Evolutionary conservation across 2,797 vertebrate species (phyloP).

Genomic region (Lepus townsendii): DNA sequence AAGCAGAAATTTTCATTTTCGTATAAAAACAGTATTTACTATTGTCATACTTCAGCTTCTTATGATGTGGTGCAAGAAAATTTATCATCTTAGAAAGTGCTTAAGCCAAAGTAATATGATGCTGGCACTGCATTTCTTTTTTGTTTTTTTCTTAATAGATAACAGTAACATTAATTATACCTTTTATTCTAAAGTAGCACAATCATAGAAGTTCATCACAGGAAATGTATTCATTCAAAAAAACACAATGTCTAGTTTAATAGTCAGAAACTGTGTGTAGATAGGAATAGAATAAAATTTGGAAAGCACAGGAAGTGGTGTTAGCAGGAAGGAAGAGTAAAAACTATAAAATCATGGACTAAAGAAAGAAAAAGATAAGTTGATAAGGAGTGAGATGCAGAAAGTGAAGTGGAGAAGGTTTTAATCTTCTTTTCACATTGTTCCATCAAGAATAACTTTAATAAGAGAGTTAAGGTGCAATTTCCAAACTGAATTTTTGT

Average conservation of each 20-base stretch:
- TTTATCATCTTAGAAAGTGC: constrained; percentile 81
- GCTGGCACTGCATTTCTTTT: constrained; percentile 68
- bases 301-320: constrained; percentile 74
- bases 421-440: constrained; percentile 51
- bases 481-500: constrained; percentile 63
- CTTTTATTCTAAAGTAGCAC: constrained; percentile 18
- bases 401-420: constrained; percentile 34
- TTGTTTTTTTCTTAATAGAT: constrained; percentile 81
- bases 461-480: constrained; percentile 7
- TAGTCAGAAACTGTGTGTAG: constrained; percentile 70
- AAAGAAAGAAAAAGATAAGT: not conserved
- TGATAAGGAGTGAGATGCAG: constrained; percentile 52
- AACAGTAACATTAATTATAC: not conserved
- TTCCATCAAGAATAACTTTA: constrained; percentile 51
- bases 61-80: constrained; percentile 77
- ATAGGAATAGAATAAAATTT: constrained; percentile 71
- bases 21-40: constrained; percentile 80
- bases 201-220: constrained; percentile 42
- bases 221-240: constrained; percentile 24
- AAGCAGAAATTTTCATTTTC: constrained; percentile 80
- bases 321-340: constrained; percentile 73
- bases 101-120: constrained; percentile 70
- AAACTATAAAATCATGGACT: not conserved
- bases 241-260: constrained; percentile 56
- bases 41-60: constrained; percentile 71